Evolutionary conservation across 2,113 vertebrate species (phyloP), one percentile per base, ranked within the genome.

Genomic region (Anolis carolinensis): DNA sequence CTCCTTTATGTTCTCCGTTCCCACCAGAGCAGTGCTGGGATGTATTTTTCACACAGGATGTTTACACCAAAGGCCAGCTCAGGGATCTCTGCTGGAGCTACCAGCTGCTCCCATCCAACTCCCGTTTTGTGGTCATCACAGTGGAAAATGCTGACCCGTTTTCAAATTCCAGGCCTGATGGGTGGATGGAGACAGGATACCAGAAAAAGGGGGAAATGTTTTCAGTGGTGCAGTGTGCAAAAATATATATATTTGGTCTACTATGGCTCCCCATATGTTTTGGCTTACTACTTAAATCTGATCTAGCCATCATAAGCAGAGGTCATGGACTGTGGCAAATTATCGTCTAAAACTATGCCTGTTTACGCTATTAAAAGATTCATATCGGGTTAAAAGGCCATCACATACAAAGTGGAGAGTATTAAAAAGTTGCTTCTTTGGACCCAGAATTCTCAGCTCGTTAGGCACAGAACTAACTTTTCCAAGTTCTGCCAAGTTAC

Each of bases 121-220:
- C n/a, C 44, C 44, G 20, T 8, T 55, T 55, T 67, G 20, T 52
- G n/a, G 2, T 80, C 30, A 90, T 82, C 85, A 81, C 87, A 91
- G 89, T 86, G 84, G 92, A 92, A 75, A 92, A 88, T 5, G 27
- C 34, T 84, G 82, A 75, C 77, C 87, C 32, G 44, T 36, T 68
- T 80, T 81, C 62, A 76, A 9, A 80, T 67, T 68, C 62, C 32
- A 81, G 77, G 59, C 59, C 71, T 81, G 76, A 73, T 21, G 36
- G 59, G 74, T 86, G 81, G n/a, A 70, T 79, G 34, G 77, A 79
- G 59, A 63, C 77, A 78, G 20, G n/a, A 81, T 27, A 52, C 59
- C 79, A 65, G 25, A 84, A 67, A 25, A 65, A 75, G 25, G 32
- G 65, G n/a, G 36, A 48, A 73, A 63, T 5, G 23, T 30, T 34